Base-by-base conservation (phyloP, 2,797 vertebrate species). In the Steatocranus sp. region DNA sequence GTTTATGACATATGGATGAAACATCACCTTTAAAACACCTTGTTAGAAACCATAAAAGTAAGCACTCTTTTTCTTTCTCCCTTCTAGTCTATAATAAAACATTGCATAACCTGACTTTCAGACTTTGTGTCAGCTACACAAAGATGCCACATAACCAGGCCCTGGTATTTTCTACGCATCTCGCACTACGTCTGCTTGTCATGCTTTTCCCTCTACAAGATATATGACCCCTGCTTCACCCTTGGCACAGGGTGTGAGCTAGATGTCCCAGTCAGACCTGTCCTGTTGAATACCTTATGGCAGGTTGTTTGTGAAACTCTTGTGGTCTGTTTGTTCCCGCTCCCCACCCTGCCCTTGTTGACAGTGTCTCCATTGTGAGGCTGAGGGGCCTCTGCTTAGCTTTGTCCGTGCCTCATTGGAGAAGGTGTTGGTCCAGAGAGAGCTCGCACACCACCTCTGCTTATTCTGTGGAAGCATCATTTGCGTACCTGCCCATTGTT, bases 251-350 rank as follows among this genome's bases (percentile, higher is more conserved):
- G 89, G 90, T 81, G 91, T 84, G 91, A 91, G 90, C 88, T 32
- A 78, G 84, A 77, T 51, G 84, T 91, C 88, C 87, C 86, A 83
- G 91, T 93, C 90, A 78, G 86, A 93, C 93, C 91, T 94, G 94
- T 95, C 93, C 92, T 79, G 77, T 88, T 94, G 92, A 95, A 96
- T 94, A 88, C 92, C 90, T 94, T 88, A 75, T 94, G 95, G 94
- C 93, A 95, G 92, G 88, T 95, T 96, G 94, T 95, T 95, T 95
- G 94, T 94, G 93, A 92, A 95, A 90, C 92, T 90, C 92, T 91
- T 88, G 88, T 86, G 93, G 87, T 85, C 79, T 95, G 94, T 95
- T 95, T 95, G 94, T 93, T 90, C 89, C 91, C 86, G 61, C 87
- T 93, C 84, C 89, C 89, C 86, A 88, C 91, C 87, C 84, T 79